These are phyloP conservation scores for Palloptera scutellata DNA, from an alignment of 2,888 invertebrate species.

Conservation along the genomic window DNA sequence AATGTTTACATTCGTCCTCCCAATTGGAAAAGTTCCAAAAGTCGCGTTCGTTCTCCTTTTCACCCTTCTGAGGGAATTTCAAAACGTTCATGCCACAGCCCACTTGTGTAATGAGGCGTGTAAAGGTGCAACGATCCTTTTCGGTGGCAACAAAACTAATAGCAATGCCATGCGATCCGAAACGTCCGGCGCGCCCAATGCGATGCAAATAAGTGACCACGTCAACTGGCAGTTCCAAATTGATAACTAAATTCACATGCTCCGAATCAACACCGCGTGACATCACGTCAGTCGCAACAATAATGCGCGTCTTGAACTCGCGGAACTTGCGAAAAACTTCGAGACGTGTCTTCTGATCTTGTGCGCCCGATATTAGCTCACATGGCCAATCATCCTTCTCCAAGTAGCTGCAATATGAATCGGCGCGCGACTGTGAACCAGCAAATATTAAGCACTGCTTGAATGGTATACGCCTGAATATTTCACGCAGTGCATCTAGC, in stretches of 20 bases:
- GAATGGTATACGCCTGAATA: constrained; percentile 78
- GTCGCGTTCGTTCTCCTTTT: constrained; percentile 46
- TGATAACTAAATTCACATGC: constrained; percentile 91
- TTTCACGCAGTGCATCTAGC: constrained; percentile 70
- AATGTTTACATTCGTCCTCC: constrained; percentile 41
- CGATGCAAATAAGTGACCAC: constrained; percentile 90
- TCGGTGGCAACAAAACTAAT: constrained; percentile 77
- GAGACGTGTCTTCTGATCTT: constrained; percentile 80
- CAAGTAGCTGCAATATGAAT: constrained; percentile 78
- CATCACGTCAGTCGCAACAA: constrained; percentile 90
- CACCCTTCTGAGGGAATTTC: constrained; percentile 60
- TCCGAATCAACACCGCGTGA: constrained; percentile 95
- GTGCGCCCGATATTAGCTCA: constrained; percentile 78
- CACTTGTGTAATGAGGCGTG: constrained; percentile 68
- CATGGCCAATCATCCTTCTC: constrained; percentile 79
- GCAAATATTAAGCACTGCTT: constrained; percentile 93
- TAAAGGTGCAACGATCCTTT: constrained; percentile 70
- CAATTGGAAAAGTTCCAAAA: constrained; percentile 55
- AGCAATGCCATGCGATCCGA: constrained; percentile 84
- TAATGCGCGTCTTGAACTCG: constrained; percentile 80
- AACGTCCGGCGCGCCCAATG: constrained; percentile 94
- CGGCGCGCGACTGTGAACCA: constrained; percentile 85
- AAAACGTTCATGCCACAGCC: constrained; percentile 66
- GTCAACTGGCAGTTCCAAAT: constrained; percentile 85
- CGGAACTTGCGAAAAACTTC: constrained; percentile 80